These are phyloP conservation scores for Leptothorax acervorum DNA, from an alignment of 2,888 invertebrate species.

Conservation along the genomic window DNA sequence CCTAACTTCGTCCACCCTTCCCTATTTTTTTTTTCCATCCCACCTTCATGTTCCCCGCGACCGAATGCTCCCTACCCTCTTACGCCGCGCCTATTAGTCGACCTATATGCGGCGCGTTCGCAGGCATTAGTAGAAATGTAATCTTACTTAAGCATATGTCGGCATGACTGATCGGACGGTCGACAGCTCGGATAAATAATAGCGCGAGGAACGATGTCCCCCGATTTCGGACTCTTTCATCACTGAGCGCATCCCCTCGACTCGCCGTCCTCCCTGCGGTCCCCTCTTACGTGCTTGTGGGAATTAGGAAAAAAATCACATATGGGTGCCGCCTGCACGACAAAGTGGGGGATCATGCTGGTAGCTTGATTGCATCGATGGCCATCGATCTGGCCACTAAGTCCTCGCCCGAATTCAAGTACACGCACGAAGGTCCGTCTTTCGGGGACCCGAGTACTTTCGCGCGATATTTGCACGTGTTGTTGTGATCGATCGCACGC, in stretches of 20 bases:
- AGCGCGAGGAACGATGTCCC: conserved; percentile 66
- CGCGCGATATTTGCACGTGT: conserved; percentile 56
- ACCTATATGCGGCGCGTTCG: conserved; percentile 61
- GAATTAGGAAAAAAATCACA: conserved; percentile 80
- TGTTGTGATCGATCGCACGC: conserved; percentile 66
- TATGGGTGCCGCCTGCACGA: conserved; percentile 77
- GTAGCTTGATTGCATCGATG: conserved; percentile 79
- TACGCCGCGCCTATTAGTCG: conserved; percentile 64
- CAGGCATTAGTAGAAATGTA: conserved; percentile 84
- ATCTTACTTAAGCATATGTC: conserved; percentile 85
- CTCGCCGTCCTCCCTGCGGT: conserved; percentile 32
- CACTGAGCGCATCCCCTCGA: conserved; percentile 43
- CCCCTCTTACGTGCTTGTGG: conserved; percentile 69
- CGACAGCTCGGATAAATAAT: conserved; percentile 83
- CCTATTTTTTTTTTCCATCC: conserved; percentile 55
- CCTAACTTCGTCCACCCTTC: conserved; percentile 61
- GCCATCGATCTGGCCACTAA: conserved; percentile 78
- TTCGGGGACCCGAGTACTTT: conserved; percentile 62
- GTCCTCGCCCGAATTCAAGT: conserved; percentile 73
- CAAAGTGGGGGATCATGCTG: conserved; percentile 75
- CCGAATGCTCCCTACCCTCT: conserved; percentile 42
- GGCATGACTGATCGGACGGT: conserved; percentile 83
- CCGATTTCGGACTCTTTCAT: conserved; percentile 57
- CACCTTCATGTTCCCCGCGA: conserved; percentile 42
- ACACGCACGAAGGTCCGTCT: conserved; percentile 70